phyloP scores from a whole-genome alignment of 2,113 vertebrate species.

The Anguilla japonica region DNA sequence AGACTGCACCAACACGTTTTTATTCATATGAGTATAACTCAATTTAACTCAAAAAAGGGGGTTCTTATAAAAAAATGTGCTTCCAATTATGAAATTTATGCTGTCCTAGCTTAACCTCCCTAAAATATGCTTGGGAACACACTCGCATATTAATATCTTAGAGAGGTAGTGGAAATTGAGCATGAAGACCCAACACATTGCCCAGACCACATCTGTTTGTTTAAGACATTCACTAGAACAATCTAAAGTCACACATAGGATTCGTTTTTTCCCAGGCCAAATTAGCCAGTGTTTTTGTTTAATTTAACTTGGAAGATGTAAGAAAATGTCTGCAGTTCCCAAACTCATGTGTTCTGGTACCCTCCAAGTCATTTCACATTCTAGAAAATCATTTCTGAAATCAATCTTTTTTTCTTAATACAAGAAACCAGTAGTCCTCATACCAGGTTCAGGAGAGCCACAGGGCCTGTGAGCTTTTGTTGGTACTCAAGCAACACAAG shows the following conservation, averaged over 20 bases:
- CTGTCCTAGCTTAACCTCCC: background rate
- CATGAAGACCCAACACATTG: background rate
- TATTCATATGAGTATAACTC: background rate
- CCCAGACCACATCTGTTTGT: background rate
- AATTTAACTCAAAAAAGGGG: background rate
- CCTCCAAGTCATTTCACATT: too few species aligned
- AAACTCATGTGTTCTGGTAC: background rate
- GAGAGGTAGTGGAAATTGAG: background rate
- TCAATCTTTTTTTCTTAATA: too few species aligned
- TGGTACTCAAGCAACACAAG: too few species aligned
- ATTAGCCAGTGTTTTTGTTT: background rate
- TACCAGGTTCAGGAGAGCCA: too few species aligned
- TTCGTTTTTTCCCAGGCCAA: background rate
- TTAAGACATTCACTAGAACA: background rate
- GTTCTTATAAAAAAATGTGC: too few species aligned
- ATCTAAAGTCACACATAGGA: background rate
- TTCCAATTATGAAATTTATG: background rate
- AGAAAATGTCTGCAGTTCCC: background rate
- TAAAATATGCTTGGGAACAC: background rate
- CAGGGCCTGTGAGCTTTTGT: too few species aligned
- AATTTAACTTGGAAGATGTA: background rate
- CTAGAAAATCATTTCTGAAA: too few species aligned
- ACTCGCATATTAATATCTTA: background rate
- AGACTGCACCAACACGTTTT: background rate
- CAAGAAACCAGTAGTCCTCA: too few species aligned